Evolutionary conservation across 2,113 vertebrate genomes (phyloP).

Genomic region (Mormoops blainvillei): DNA sequence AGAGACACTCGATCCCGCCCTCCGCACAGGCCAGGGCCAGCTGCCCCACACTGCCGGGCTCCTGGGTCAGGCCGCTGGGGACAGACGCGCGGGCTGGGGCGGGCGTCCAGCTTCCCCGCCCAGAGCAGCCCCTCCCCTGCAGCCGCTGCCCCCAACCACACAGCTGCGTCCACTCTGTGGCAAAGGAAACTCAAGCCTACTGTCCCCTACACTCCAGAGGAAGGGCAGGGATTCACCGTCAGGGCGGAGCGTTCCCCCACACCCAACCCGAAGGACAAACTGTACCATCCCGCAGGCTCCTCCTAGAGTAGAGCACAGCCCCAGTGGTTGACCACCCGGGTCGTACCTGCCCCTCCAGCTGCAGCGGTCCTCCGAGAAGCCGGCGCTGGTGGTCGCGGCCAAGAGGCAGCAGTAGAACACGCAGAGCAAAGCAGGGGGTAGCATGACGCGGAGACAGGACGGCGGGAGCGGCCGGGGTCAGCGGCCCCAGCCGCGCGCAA

Average conservation of each 20-base stretch:
- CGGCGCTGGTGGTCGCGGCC: constrained; percentile 66
- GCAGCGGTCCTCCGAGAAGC: constrained; percentile 86
- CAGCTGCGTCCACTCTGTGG: neutral
- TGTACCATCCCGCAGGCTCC: neutral
- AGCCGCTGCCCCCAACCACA: neutral
- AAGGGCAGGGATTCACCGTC: neutral
- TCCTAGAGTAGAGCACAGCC: too few relatives aligned
- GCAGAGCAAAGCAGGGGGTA: constrained; percentile 61
- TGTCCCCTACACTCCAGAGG: neutral
- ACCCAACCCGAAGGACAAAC: neutral
- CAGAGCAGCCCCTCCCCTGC: neutral
- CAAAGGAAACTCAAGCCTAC: neutral
- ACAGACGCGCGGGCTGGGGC: neutral
- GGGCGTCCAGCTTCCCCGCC: accelerated
- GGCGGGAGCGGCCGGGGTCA: neutral
- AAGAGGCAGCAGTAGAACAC: constrained; percentile 80
- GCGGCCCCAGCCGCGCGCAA: neutral
- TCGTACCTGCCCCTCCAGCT: constrained; percentile 90
- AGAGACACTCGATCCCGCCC: constrained; percentile 91
- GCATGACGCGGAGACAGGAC: neutral
- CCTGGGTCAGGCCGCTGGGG: constrained; percentile 89
- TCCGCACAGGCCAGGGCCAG: constrained; percentile 89
- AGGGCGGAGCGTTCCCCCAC: neutral
- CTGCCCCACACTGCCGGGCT: constrained; percentile 91
- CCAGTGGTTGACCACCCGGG: neutral